Base-by-base conservation (phyloP, 2,888 invertebrate genomes). In the Acleris literana region DNA sequence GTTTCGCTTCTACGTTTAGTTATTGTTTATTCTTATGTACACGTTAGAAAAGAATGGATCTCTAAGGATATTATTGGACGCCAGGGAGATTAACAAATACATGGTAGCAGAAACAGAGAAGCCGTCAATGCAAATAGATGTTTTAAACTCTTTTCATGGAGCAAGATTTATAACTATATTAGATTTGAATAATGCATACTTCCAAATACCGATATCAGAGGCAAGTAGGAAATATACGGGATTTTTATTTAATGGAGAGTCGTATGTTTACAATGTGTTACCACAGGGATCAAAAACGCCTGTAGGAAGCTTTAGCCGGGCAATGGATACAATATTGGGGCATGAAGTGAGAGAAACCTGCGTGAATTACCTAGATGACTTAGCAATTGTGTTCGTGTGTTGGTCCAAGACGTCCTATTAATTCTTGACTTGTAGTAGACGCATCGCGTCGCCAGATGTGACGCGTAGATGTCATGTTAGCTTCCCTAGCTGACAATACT, bases 251-350 rank as follows among this genome's bases (percentile, higher is more conserved):
- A 65, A 56, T 46, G 65, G 69, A 3, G 67, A 68, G 39, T 69
- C 71, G 0, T 70, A 67, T 22, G 67, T 70, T 0, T 73, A 72
- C 29, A 68, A 71, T 51, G 72, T 72, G 0, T 53, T 71, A 22
- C 72, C 72, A 3, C 74, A 74, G 22, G 74, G 74, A 0, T 33
- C 72, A 5, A 74, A 74, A 49, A 72, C 72, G 0, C 69, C 70
- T 0, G 76, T 77, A 0, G 74, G 72, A 0, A 71, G 71, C 43
- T 77, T 76, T 57, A 70, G 70, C 52, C 54, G 76, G 7, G 76
- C 75, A 0, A 76, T 77, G 74, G 75, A 76, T 39, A 7, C 39
- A 1, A 72, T 76, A 13, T 63, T 76, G 33, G 76, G 73, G 1
- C 68, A 54, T 7, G 71, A 74, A 29, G 74, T 74, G 0, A 59